Conservation (phyloP, 2,888 invertebrate species). For the Oscheius onirici region DNA sequence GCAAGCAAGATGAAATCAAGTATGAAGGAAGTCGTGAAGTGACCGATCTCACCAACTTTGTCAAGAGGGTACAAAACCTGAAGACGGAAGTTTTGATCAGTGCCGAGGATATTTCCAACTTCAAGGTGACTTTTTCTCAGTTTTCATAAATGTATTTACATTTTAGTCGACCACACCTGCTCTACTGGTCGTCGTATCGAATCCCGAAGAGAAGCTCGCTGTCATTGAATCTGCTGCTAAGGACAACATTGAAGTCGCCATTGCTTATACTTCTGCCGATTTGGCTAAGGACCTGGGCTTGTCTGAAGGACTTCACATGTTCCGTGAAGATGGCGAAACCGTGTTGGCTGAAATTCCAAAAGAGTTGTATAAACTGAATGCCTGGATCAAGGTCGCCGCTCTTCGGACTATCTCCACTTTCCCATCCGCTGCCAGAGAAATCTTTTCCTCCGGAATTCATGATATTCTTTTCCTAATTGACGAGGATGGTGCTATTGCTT, state of each 20-base stretch:
- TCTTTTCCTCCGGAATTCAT: constrained; percentile 34
- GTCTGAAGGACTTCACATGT: constrained; percentile 9
- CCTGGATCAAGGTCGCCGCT: constrained; percentile 9
- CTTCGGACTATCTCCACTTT: constrained; percentile 27
- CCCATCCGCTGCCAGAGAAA: constrained; percentile 31
- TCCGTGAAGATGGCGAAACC: constrained; percentile 6
- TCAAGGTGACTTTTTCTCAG: too few species aligned
- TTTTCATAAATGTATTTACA: too few species aligned
- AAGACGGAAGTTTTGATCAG: neutral
- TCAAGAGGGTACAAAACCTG: neutral
- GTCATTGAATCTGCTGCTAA: constrained; percentile 5
- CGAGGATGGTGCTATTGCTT: neutral
- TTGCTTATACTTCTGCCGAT: neutral
- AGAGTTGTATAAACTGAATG: neutral
- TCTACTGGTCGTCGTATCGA: neutral
- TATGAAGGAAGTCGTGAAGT: constrained; percentile 19
- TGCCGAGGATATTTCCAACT: neutral
- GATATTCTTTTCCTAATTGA: constrained; percentile 33
- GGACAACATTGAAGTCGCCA: neutral
- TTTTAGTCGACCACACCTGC: constrained; percentile 1
- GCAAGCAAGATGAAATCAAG: neutral
- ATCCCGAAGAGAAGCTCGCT: neutral
- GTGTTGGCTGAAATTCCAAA: neutral
- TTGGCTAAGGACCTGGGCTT: neutral
- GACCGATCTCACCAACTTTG: constrained; percentile 9